Evolutionary conservation across 92 coral and sea anemone species (phyloP), one percentile per base, ranked within the genome.

Genomic region (Porites lobata): DNA sequence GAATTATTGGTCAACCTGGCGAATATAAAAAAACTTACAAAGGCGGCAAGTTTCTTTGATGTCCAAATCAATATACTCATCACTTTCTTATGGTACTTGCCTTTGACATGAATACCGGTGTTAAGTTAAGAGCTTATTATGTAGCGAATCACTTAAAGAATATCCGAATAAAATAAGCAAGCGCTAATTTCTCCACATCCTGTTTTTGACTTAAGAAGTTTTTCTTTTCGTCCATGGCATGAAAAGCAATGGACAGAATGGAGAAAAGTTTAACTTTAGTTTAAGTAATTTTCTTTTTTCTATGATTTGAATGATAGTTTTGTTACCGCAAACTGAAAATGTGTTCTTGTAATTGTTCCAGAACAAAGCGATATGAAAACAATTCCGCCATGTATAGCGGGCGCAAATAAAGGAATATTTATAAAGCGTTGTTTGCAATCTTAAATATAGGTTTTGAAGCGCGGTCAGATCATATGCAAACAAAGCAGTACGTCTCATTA

Each of bases 101-200:
- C 72, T 77, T 64, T 92, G 95, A 85, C 95, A 85, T 76, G 83
- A 76, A 56, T 70, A 74, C 95, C 95, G 95, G 85, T 88, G 86
- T 92, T 74, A 85, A 86, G 87, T 85, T 85, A 80, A 78, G 88
- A 66, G 67, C 79, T 92, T 89, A 92, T 89, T 92, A 84, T 78
- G 65, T 80, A 7, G 19, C 54, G 77, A 82, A 69, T 82, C 54
- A 70, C 76, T 57, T 26, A 82, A 38, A 53, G 67, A 84, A 84
- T 84, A 74, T 84, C 74, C 73, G 52, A 50, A 74, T 82, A 58
- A 84, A 84, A 62, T 82, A 50, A 84, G 81, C 87, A 72, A 69
- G 81, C 87, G 87, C 63, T 84, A 73, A 84, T 84, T 72, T 84
- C 52, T 5, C 61, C 11, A 73, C 75, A 75, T 84, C 87, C 87